These are phyloP conservation scores for Hylaea fasciaria DNA, from an alignment of 2,888 invertebrate species.

Conservation along the genomic window DNA sequence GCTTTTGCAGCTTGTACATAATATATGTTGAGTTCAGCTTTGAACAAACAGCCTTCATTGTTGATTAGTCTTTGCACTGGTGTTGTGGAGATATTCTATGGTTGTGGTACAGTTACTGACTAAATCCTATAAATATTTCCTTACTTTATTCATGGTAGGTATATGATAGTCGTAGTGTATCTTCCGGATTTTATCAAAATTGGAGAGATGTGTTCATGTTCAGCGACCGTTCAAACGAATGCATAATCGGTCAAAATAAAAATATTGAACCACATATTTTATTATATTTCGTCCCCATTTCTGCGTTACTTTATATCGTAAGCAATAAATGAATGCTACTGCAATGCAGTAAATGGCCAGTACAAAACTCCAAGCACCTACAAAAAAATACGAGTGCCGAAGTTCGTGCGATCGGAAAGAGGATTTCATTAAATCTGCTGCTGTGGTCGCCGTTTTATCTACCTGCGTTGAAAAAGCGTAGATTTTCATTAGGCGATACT, in stretches of 20 bases:
- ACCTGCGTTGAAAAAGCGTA: conserved; percentile 11
- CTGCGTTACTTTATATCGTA: conserved; percentile 13
- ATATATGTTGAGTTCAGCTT: background rate
- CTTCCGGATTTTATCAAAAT: too few species aligned
- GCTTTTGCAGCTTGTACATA: background rate
- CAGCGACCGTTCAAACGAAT: background rate
- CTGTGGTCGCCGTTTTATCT: conserved; percentile 29
- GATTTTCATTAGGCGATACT: background rate
- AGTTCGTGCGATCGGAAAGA: conserved; percentile 40
- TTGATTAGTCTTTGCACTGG: too few species aligned
- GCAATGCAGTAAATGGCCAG: conserved; percentile 28
- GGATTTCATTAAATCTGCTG: conserved; percentile 44
- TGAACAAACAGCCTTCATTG: background rate
- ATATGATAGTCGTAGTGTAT: too few species aligned
- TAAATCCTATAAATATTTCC: too few species aligned
- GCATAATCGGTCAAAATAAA: conserved; percentile 3
- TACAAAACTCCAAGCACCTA: background rate
- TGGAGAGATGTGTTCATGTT: too few species aligned
- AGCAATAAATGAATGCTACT: conserved; percentile 22
- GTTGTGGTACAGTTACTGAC: too few species aligned
- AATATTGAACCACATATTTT: conserved; percentile 11
- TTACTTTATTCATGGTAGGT: too few species aligned
- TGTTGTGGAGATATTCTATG: too few species aligned
- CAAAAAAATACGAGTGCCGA: conserved; percentile 40
- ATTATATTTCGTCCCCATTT: conserved; percentile 1